A percentile compares a stretch with the other conserved stretches of the same genome.
Conservation (phyloP, 2,888 invertebrate species). For the Syrphus vitripennis region DNA sequence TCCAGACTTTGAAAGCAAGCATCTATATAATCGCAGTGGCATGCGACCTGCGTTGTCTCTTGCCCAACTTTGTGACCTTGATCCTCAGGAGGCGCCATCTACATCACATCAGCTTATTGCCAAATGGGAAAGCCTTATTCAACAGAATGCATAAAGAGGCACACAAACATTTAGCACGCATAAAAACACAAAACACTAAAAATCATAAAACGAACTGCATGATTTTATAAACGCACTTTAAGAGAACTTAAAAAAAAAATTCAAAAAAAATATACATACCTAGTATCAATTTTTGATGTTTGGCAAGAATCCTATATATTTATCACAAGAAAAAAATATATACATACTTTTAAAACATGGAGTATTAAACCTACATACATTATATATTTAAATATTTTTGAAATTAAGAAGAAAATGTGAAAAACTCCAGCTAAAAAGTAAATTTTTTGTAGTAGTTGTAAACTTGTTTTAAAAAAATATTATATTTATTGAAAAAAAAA, state of each 20-base stretch:
- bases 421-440: background rate
- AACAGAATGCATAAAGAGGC: constrained; percentile 81
- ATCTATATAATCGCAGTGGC: constrained; percentile 78
- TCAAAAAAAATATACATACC: constrained; percentile 15
- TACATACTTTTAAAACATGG: background rate
- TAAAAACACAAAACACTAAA: constrained; percentile 9
- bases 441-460: constrained; percentile 25
- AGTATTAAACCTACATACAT: constrained; percentile 24
- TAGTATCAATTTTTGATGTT: constrained; percentile 35
- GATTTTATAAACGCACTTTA: constrained; percentile 43
- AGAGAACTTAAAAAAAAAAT: constrained; percentile 8
- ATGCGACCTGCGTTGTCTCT: constrained; percentile 87
- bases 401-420: constrained; percentile 10
- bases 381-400: constrained; percentile 27
- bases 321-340: constrained; percentile 11
- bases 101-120: constrained; percentile 87
- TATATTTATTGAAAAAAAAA: constrained; percentile 51
- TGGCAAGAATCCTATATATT: constrained; percentile 26
- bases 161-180: constrained; percentile 16
- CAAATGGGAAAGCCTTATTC: constrained; percentile 91
- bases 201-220: constrained; percentile 40
- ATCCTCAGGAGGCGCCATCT: constrained; percentile 86
- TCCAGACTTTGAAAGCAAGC: constrained; percentile 74
- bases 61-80: constrained; percentile 86
- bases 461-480: constrained; percentile 16